These are phyloP conservation scores for Phrynocephalus versicolor DNA, from an alignment of 2,113 vertebrate genomes.

Conservation along the genomic window DNA sequence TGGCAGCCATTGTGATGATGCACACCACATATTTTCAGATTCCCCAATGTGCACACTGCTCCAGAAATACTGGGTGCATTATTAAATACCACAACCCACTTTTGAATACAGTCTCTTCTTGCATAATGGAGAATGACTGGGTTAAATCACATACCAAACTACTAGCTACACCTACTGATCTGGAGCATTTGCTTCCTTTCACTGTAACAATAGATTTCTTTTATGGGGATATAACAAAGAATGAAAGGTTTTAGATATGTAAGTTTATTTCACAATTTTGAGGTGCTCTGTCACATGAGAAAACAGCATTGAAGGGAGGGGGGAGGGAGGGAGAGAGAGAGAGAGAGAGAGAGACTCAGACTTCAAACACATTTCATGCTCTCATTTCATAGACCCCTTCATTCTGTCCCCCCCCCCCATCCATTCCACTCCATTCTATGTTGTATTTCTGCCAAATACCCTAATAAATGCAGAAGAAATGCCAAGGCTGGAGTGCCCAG, in stretches of 20 bases:
- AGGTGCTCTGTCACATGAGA: not conserved
- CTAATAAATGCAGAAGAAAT: not conserved
- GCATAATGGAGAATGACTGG: no score
- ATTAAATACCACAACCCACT: not conserved
- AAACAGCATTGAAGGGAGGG: not conserved
- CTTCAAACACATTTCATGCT: not conserved
- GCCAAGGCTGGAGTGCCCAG: not conserved
- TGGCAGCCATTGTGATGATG: no score
- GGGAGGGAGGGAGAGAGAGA: no score
- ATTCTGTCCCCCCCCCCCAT: not conserved
- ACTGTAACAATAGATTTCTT: no score
- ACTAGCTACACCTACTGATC: constrained; percentile 7
- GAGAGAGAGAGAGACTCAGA: no score
- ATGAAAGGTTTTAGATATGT: not conserved
- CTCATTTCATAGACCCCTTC: not conserved
- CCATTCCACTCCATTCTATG: not conserved
- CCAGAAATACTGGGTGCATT: no score
- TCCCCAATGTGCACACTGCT: no score
- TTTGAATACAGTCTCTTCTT: not conserved
- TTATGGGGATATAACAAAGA: not conserved
- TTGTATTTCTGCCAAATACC: not conserved
- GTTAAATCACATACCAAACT: no score
- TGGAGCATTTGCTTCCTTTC: not conserved
- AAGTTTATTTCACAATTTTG: not conserved
- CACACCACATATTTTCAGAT: no score